These are phyloP conservation scores for Brachyptera risi DNA, from an alignment of 2,888 invertebrate species.

Conservation along the genomic window DNA sequence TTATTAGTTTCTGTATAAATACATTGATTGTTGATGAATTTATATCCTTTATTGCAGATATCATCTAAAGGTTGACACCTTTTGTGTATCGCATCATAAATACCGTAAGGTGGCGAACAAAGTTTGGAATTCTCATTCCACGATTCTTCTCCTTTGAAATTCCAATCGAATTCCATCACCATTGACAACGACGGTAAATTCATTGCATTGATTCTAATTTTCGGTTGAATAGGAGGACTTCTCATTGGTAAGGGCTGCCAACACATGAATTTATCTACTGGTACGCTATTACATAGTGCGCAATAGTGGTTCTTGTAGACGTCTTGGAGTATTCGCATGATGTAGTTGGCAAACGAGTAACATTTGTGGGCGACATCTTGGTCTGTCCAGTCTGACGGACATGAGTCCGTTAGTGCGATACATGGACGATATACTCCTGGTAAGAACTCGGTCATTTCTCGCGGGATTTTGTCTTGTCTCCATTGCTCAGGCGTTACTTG, in stretches of 20 bases:
- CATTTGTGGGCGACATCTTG: slow-evolving; percentile 28
- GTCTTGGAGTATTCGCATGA: slow-evolving; percentile 15
- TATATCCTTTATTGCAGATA: not conserved
- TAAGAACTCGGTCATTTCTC: not conserved
- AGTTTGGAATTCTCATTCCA: not conserved
- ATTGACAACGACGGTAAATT: slow-evolving; percentile 14
- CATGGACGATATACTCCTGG: slow-evolving; percentile 19
- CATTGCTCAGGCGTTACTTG: not conserved
- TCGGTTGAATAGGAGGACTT: too few species aligned
- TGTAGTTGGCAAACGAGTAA: slow-evolving; percentile 33
- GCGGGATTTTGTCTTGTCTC: not conserved
- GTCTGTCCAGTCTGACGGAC: slow-evolving; percentile 27
- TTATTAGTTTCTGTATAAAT: not conserved
- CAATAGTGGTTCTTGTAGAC: slow-evolving; percentile 41
- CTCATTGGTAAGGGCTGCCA: not conserved
- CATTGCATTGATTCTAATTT: too few species aligned
- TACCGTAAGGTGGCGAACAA: not conserved
- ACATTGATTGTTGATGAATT: not conserved
- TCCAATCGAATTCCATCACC: slow-evolving; percentile 32
- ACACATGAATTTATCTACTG: not conserved
- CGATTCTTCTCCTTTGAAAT: not conserved
- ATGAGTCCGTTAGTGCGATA: slow-evolving; percentile 21
- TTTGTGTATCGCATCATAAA: not conserved
- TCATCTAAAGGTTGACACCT: not conserved
- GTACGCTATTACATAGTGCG: slow-evolving; percentile 37